Conservation (phyloP, 2,797 vertebrate species). For the Gastrophryne carolinensis region DNA sequence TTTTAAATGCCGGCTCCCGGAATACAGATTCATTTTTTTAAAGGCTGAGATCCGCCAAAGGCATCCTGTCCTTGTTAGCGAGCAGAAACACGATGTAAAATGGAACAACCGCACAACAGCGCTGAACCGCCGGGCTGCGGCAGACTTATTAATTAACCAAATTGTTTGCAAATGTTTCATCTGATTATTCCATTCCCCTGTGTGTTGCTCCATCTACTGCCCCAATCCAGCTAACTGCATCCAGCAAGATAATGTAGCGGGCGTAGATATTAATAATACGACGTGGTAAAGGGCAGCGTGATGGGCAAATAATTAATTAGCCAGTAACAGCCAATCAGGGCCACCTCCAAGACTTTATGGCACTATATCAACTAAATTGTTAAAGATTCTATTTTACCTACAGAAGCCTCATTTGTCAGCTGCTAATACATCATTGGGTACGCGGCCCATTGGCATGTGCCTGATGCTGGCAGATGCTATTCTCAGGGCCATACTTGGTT, state of each 20-base stretch:
- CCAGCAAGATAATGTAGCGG: neutral
- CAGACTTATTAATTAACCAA: conserved; percentile 39
- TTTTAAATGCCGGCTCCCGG: neutral
- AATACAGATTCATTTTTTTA: neutral
- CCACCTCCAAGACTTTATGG: too few species aligned
- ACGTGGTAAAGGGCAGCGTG: neutral
- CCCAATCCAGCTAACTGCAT: conserved; percentile 24
- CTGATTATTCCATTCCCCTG: conserved; percentile 30
- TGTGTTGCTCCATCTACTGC: conserved; percentile 46
- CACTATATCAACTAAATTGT: too few species aligned
- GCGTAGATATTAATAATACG: too few species aligned
- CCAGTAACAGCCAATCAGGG: too few species aligned
- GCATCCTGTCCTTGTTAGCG: conserved; percentile 15
- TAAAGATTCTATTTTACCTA: too few species aligned
- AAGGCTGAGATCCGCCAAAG: neutral
- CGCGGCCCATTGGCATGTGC: too few species aligned
- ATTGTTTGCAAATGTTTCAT: conserved; percentile 34
- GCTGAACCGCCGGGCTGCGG: neutral
- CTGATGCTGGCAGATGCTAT: too few species aligned
- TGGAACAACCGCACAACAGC: neutral
- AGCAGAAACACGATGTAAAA: neutral
- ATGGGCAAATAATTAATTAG: too few species aligned
- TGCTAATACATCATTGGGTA: too few species aligned
- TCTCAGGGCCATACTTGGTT: too few species aligned
- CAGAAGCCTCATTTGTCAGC: too few species aligned